Conservation (phyloP, 2,888 invertebrate genomes). For the Lutraria lutraria region DNA sequence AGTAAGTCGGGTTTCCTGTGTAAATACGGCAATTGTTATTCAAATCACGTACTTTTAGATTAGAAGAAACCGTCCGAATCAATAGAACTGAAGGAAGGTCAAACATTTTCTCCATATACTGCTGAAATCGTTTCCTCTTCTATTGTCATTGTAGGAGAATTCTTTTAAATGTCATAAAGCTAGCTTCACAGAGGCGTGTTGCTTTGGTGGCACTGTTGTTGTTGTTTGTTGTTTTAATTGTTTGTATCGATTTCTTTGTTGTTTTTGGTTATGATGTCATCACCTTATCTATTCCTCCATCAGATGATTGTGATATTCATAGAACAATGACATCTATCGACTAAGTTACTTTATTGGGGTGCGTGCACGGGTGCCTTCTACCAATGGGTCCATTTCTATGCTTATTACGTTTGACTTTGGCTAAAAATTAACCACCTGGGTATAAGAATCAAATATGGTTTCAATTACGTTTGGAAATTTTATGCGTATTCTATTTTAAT, state of each 20-base stretch:
- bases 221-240: background rate
- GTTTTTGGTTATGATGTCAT: too few species aligned
- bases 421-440: too few species aligned
- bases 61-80: conserved; percentile 39
- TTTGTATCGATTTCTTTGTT: background rate
- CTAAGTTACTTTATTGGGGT: too few species aligned
- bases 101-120: background rate
- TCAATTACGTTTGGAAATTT: too few species aligned
- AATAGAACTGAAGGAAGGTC: conserved; percentile 31
- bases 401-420: too few species aligned
- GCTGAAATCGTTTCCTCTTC: background rate
- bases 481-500: too few species aligned
- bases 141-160: background rate
- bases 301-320: too few species aligned
- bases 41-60: conserved; percentile 49
- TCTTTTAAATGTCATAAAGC: background rate
- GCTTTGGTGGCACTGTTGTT: background rate
- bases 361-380: too few species aligned
- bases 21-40: conserved; percentile 48
- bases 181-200: background rate
- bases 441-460: too few species aligned
- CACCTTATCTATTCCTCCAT: too few species aligned
- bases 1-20: conserved; percentile 26
- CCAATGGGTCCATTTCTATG: too few species aligned
- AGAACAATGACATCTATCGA: too few species aligned